Conservation (phyloP, 2,888 invertebrate genomes). For the Sminthurinus aureus region DNA sequence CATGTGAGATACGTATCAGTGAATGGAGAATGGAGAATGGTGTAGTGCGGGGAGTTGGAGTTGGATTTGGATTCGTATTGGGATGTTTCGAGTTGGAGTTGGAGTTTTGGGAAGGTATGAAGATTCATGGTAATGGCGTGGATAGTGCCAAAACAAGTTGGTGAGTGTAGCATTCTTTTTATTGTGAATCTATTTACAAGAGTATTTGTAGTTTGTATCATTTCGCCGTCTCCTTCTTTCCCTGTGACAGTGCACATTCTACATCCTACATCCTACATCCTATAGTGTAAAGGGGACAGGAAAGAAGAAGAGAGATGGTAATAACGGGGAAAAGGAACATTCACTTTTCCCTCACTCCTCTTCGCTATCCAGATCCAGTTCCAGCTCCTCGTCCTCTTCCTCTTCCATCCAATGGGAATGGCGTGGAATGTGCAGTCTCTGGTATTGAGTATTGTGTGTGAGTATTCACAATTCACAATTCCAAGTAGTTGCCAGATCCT, state of each 20-base stretch:
- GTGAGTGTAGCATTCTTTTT: conserved; percentile 18
- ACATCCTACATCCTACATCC: neutral
- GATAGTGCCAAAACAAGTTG: conserved; percentile 18
- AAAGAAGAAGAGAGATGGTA: conserved; percentile 6
- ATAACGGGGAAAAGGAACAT: conserved; percentile 16
- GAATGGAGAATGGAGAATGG: neutral
- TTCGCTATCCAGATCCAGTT: no score
- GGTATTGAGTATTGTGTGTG: neutral
- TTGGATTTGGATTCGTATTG: neutral
- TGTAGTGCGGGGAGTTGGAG: neutral
- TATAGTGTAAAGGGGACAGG: neutral
- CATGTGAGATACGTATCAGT: neutral
- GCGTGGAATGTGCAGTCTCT: neutral
- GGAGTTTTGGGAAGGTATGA: neutral
- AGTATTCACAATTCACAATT: neutral
- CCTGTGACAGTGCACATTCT: neutral
- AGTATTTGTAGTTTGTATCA: conserved; percentile 26
- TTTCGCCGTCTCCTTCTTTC: neutral
- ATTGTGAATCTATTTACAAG: conserved; percentile 33
- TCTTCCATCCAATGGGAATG: neutral
- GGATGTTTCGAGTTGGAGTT: neutral
- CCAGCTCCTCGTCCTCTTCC: neutral
- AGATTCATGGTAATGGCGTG: conserved; percentile 26
- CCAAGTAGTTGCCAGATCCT: conserved; percentile 5
- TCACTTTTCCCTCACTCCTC: conserved; percentile 5